A percentile compares a stretch with the other conserved stretches of the same genome.
Evolutionary conservation across 53 echinoderm and acorn worm genomes (phyloP).

Genomic region (Astropecten irregularis): DNA sequence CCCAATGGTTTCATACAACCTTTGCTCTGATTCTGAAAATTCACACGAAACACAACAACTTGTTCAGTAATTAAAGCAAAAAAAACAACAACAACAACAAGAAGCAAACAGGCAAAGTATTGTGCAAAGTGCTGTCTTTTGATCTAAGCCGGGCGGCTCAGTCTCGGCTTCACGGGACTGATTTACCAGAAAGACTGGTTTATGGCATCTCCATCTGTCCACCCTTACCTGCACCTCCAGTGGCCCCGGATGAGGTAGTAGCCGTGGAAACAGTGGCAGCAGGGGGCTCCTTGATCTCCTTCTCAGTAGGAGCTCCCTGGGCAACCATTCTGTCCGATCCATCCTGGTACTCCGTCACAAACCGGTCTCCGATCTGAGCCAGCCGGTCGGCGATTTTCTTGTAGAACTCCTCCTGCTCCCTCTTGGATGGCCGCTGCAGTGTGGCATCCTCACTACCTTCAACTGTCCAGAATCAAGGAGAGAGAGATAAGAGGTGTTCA

Average conservation of each 20-base stretch:
- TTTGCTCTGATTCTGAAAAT: slow-evolving; percentile 38
- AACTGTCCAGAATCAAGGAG: background rate
- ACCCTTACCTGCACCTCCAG: slow-evolving; percentile 19
- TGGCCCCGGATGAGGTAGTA: slow-evolving; percentile 36
- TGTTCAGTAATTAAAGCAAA: no score
- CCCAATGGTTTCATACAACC: slow-evolving; percentile 66
- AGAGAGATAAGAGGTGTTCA: background rate
- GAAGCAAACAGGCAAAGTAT: no score
- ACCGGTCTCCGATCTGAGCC: slow-evolving; percentile 90
- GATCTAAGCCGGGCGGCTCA: no score
- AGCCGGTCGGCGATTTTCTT: slow-evolving; percentile 86
- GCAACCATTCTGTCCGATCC: background rate
- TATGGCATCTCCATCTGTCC: no score
- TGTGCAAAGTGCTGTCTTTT: no score
- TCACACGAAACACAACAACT: background rate
- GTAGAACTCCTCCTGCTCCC: slow-evolving; percentile 86
- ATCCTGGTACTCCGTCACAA: slow-evolving; percentile 74
- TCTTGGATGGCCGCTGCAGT: slow-evolving; percentile 43
- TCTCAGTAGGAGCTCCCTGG: no score
- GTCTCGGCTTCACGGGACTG: no score
- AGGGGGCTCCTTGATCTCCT: slow-evolving; percentile 29
- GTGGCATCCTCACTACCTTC: slow-evolving; percentile 31
- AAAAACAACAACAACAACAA: no score
- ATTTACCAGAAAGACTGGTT: no score
- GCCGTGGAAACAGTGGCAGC: slow-evolving; percentile 10